Conservation (phyloP, 2,797 vertebrate species). For the Argya squamiceps region DNA sequence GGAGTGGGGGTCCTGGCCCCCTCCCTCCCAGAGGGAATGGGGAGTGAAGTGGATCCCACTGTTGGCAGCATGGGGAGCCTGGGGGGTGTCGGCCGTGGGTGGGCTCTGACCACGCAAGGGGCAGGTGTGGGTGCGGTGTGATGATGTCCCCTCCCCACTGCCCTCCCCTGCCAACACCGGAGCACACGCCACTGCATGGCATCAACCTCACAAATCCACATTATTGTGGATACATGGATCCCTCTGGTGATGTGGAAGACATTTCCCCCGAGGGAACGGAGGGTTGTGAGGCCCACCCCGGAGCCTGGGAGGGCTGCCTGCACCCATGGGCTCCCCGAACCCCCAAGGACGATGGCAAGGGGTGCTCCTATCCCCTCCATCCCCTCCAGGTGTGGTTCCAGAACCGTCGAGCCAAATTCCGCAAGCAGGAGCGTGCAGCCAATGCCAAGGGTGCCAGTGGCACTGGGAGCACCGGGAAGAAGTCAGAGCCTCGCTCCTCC, state of each 20-base stretch:
- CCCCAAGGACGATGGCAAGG: neutral
- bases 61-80: neutral
- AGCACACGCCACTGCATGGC: rapidly evolving
- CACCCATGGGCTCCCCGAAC: neutral
- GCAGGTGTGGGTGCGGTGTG: neutral
- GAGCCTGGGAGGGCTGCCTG: neutral
- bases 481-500: slow-evolving; percentile 85
- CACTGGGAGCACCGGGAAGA: slow-evolving; percentile 76
- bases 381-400: slow-evolving; percentile 9
- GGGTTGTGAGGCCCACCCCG: neutral
- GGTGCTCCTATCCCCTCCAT: neutral
- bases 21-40: neutral
- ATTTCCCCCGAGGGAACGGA: neutral
- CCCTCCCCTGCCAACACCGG: neutral
- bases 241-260: neutral
- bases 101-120: neutral
- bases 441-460: slow-evolving; percentile 83
- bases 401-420: slow-evolving; percentile 78
- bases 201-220: neutral
- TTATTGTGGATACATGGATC: neutral
- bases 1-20: neutral
- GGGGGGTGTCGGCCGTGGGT: too few species aligned
- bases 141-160: too few species aligned
- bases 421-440: slow-evolving; percentile 91
- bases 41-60: neutral